A percentile compares a stretch with the other conserved stretches of the same genome.
Conservation (phyloP, 2,888 invertebrate species). For the Cheilosia urbana region DNA sequence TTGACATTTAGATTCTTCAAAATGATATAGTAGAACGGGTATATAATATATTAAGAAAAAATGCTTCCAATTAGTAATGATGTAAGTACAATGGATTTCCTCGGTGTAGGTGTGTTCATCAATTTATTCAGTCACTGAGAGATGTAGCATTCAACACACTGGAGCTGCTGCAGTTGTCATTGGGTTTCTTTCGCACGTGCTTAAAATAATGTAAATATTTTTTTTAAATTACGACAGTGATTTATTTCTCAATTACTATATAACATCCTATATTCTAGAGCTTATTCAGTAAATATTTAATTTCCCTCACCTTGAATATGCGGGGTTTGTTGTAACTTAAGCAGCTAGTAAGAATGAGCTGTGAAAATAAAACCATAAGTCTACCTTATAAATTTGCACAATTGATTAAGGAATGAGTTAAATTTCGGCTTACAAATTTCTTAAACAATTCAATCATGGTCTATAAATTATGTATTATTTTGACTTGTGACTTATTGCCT, state of each 20-base stretch:
- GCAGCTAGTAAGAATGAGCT: not conserved
- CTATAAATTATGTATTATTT: slow-evolving; percentile 13
- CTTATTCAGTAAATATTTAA: not conserved
- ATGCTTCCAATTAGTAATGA: not conserved
- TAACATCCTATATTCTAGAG: not conserved
- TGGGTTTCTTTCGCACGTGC: slow-evolving; percentile 2
- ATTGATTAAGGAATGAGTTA: not conserved
- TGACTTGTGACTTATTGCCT: slow-evolving; percentile 13
- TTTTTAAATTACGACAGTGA: not conserved
- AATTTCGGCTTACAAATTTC: not conserved
- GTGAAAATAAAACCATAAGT: not conserved
- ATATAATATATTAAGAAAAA: not conserved
- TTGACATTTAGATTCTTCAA: not conserved
- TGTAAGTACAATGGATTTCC: not conserved
- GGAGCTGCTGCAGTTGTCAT: not conserved
- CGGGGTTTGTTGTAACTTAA: not conserved
- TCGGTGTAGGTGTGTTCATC: not conserved
- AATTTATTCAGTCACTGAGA: not conserved
- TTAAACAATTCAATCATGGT: not conserved
- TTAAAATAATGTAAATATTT: not conserved
- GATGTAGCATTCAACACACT: not conserved
- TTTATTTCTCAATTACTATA: not conserved
- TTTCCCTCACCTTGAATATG: not conserved
- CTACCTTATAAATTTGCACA: not conserved
- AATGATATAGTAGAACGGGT: not conserved